Base-by-base conservation (phyloP, 2,888 invertebrate species). In the Latrodectus hesperus region DNA sequence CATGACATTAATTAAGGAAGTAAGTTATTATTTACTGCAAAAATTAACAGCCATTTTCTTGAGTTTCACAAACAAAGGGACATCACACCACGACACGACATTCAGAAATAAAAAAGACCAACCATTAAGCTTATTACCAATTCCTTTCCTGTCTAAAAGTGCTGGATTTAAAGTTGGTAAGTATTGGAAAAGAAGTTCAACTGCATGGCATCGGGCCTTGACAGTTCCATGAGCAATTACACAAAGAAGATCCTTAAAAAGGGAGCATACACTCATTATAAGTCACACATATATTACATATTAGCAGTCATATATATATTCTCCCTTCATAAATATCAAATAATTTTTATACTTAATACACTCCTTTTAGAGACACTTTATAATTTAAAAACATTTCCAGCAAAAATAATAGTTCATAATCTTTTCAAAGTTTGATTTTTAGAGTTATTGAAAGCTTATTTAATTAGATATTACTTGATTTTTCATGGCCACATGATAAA, bases 101-200 rank as follows among this genome's bases (percentile, higher is more conserved):
- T 83, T 68, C 83, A 80, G 74, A 88, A 79, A 74, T 68, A 71
- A 88, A 88, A 80, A 72, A 60, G 74, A 88, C 86, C 81, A 82
- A 87, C 84, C 87, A 73, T 88, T 85, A 89, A 90, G 90, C 77
- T 89, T 90, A 77, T 89, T 89, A 65, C 88, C 89, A 89, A 91
- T 86, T 90, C 96, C 83, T 84, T 90, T 96, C 81, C 97, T 94
- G 92, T 99, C 99, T 91, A 97, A 96, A 9, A 98, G 94, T 91
- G 96, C 96, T 49, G 98, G 96, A 93, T 99, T 98, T 91, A 99
- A 96, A 6, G 98, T 96, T 8, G 99, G 99, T 99, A 99, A 99
- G 93, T 99, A 99, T 93, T 99, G 98, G 93, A 99, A 99, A 75
- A 99, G 94, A 65, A 99, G 94, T 93, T 99, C 98, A 79, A 98